These are phyloP conservation scores for Buphagus erythrorhynchus DNA, from an alignment of 2,797 vertebrate species.

Conservation along the genomic window DNA sequence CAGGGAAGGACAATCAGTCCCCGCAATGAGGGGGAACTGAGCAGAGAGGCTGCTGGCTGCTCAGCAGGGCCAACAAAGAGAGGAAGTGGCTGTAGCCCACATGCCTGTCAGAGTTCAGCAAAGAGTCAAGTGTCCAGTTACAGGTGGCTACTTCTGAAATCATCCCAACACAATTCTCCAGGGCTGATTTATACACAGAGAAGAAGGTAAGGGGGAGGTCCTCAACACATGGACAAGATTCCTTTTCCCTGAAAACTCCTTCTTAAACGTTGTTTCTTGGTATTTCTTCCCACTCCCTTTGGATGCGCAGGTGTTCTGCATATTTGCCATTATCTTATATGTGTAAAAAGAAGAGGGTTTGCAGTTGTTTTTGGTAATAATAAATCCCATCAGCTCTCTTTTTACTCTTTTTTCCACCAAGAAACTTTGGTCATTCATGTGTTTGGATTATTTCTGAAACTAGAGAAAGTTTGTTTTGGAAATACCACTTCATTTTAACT, in stretches of 20 bases:
- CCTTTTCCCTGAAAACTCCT: background rate
- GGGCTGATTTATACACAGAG: background rate
- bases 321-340: background rate
- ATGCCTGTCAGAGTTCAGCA: background rate
- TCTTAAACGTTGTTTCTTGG: background rate
- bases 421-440: background rate
- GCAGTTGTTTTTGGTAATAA: background rate
- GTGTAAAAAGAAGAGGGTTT: background rate
- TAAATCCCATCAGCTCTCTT: background rate
- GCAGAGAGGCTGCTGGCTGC: background rate
- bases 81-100: background rate
- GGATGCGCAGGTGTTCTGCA: background rate
- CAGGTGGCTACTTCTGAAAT: background rate
- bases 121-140: background rate
- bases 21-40: background rate
- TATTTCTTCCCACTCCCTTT: background rate
- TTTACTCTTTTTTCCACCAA: background rate
- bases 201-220: background rate
- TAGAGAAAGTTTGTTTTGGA: background rate
- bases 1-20: background rate
- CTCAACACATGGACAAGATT: background rate
- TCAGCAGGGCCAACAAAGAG: background rate
- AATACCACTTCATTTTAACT: background rate
- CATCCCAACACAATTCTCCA: background rate
- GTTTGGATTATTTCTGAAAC: background rate